A percentile compares a stretch with the other conserved stretches of the same genome.
These are phyloP conservation scores for Nilaparvata lugens DNA, from an alignment of 1,140 invertebrate genomes.

Conservation along the genomic window DNA sequence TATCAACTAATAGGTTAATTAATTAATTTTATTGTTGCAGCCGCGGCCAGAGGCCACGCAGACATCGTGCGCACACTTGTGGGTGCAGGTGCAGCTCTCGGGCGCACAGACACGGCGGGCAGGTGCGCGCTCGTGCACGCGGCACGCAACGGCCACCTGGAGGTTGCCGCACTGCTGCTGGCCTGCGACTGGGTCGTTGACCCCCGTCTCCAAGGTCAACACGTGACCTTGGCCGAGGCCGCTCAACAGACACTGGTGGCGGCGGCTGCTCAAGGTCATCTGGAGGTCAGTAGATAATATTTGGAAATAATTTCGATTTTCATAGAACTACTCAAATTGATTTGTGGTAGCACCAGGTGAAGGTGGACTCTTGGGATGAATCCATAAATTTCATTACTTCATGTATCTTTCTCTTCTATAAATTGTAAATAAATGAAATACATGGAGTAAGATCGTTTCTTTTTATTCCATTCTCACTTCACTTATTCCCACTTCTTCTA, in stretches of 20 bases:
- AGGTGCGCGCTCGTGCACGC: conserved; percentile 82
- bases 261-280: conserved; percentile 77
- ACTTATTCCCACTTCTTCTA: too few species aligned
- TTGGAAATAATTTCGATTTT: too few species aligned
- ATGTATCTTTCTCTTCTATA: too few species aligned
- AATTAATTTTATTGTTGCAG: conserved; percentile 27
- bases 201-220: conserved; percentile 27
- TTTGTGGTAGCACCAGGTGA: too few species aligned
- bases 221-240: conserved; percentile 46
- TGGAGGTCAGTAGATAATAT: conserved; percentile 50
- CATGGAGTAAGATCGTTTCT: too few species aligned
- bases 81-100: conserved; percentile 59
- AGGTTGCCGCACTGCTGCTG: conserved; percentile 74
- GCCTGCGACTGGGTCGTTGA: conserved; percentile 63
- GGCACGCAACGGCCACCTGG: conserved; percentile 71
- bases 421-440: too few species aligned
- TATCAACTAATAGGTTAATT: too few species aligned
- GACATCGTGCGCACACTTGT: conserved; percentile 67
- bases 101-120: conserved; percentile 70
- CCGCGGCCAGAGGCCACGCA: conserved; percentile 70
- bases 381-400: too few species aligned
- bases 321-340: too few species aligned
- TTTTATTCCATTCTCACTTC: too few species aligned
- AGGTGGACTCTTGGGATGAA: too few species aligned
- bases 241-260: conserved; percentile 82